phyloP scores from a whole-genome alignment of 1,140 invertebrate species.

The Sitobion miscanthi region DNA sequence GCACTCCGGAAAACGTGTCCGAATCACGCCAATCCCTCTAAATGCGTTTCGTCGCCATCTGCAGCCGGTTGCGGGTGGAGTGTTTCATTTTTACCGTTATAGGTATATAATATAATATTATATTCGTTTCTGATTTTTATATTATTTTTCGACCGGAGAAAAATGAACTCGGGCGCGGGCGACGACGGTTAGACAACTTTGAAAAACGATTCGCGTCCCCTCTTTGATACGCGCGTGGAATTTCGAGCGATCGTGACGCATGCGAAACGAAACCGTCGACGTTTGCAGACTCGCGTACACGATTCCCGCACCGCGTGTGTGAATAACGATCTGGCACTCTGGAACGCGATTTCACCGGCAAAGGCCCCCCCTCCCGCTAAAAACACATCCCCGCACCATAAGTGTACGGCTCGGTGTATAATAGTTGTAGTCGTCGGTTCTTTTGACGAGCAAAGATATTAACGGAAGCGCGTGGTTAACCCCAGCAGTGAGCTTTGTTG shows the following conservation, averaged over 20 bases:
- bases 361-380: background rate
- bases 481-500: background rate
- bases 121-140: conserved; percentile 12
- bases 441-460: background rate
- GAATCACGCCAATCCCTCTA: conserved; percentile 15
- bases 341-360: background rate
- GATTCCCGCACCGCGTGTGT: background rate
- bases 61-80: background rate
- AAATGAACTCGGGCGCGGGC: background rate
- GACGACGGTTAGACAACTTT: conserved; percentile 33
- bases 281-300: background rate
- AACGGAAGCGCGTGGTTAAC: background rate
- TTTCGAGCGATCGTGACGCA: background rate
- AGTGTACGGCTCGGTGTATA: background rate
- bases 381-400: background rate
- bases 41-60: background rate
- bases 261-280: conserved; percentile 20
- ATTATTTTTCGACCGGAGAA: background rate
- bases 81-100: background rate
- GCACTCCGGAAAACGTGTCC: background rate
- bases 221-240: background rate
- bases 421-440: background rate
- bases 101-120: too few relatives aligned
- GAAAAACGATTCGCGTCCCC: conserved; percentile 1
- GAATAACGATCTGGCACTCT: background rate